A percentile compares a stretch with the other conserved stretches of the same genome.
phyloP scores from a whole-genome alignment of 1,140 invertebrate genomes.

The Drosophila micromelanica region DNA sequence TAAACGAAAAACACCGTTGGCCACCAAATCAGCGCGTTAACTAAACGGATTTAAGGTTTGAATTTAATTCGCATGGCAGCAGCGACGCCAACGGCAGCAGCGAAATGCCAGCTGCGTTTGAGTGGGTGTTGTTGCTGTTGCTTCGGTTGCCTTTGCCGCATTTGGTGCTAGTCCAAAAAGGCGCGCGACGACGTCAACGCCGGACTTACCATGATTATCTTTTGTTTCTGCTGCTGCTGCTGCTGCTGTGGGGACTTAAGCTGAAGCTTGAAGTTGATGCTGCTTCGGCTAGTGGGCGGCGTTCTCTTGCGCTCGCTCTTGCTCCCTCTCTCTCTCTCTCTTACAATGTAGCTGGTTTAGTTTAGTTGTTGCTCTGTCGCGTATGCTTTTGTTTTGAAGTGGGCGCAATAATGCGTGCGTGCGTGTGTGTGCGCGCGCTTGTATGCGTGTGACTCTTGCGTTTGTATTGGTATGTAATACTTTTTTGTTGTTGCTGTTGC shows the following conservation, averaged over 20 bases:
- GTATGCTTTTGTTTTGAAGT: conserved; percentile 17
- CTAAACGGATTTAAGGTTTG: conserved; percentile 35
- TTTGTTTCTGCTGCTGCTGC: conserved; percentile 8
- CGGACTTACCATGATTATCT: conserved; percentile 40
- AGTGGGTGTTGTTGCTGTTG: conserved; percentile 34
- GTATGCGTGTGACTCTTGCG: not conserved
- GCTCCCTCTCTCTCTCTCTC: not conserved
- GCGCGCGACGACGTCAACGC: conserved; percentile 34
- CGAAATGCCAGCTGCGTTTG: conserved; percentile 4
- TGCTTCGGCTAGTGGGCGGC: conserved; percentile 14
- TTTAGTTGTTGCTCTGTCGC: conserved; percentile 2
- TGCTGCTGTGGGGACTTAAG: conserved; percentile 17
- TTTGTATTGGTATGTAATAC: conserved; percentile 34
- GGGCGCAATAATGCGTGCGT: conserved; percentile 26
- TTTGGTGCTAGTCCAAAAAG: conserved; percentile 46
- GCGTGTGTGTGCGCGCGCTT: not conserved
- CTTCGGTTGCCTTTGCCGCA: conserved; percentile 19
- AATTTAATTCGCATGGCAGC: conserved; percentile 27
- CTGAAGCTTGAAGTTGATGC: conserved; percentile 20
- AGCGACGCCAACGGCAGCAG: conserved; percentile 8
- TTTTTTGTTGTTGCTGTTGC: conserved; percentile 38
- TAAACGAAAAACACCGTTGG: conserved; percentile 20
- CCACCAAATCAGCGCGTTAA: conserved; percentile 37
- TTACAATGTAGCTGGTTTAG: conserved; percentile 19
- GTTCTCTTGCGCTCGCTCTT: not conserved